Percentiles rank a stretch among this genome's conserved stretches.
phyloP scores from a whole-genome alignment of 2,888 invertebrate genomes.

The Sesia bembeciformis region DNA sequence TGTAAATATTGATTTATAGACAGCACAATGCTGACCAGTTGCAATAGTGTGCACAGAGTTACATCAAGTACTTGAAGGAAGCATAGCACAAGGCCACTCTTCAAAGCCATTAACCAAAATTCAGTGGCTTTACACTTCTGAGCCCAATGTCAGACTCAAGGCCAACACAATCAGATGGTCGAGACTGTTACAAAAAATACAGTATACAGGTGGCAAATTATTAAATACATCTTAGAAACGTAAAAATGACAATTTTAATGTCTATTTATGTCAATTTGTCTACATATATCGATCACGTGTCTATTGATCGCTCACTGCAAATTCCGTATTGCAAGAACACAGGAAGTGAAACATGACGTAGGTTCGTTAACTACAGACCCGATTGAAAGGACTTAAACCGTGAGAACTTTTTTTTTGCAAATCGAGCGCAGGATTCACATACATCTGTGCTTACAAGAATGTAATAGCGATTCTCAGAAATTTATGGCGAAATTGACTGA shows the following conservation, averaged over 20 bases:
- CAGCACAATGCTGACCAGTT: no score
- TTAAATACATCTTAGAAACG: no score
- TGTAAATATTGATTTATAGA: no score
- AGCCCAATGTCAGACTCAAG: not conserved
- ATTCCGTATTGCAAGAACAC: not conserved
- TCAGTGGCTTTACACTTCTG: not conserved
- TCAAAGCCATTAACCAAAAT: not conserved
- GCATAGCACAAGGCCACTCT: not conserved
- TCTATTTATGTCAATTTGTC: no score
- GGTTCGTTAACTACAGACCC: not conserved
- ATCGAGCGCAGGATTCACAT: constrained; percentile 34
- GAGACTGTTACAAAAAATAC: no score
- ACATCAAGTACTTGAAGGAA: not conserved
- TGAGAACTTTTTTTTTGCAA: constrained; percentile 7
- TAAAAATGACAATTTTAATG: no score
- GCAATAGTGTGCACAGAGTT: not conserved
- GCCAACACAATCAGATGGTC: no score
- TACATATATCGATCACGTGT: no score
- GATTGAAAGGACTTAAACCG: constrained; percentile 1
- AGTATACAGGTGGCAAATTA: no score
- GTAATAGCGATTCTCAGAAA: constrained; percentile 20
- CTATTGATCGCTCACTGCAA: no score
- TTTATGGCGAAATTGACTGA: constrained; percentile 41
- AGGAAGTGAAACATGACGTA: not conserved
- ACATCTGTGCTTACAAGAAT: constrained; percentile 42